Conservation (phyloP, 2,797 vertebrate species). For the Sebastes umbrosus region DNA sequence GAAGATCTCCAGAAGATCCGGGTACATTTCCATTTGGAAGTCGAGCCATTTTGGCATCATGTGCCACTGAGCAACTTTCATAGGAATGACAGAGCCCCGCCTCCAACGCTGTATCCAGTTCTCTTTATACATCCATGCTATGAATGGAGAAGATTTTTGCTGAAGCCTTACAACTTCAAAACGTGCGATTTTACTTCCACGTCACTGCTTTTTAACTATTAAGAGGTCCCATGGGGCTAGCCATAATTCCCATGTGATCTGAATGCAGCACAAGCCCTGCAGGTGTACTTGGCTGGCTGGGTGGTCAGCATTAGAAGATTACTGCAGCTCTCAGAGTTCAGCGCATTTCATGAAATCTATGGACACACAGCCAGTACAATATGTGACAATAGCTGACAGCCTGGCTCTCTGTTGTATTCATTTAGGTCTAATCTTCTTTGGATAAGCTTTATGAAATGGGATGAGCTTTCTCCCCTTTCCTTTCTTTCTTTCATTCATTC, state of each 20-base stretch:
- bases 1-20: too few relatives aligned
- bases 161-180: not conserved
- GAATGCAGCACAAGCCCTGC: not conserved
- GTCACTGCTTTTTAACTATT: not conserved
- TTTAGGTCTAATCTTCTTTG: slow-evolving; percentile 30
- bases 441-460: slow-evolving; percentile 23
- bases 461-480: slow-evolving; percentile 3
- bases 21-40: too few relatives aligned
- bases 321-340: not conserved
- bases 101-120: too few relatives aligned
- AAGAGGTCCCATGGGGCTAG: not conserved
- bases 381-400: not conserved
- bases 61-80: too few relatives aligned
- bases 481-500: slow-evolving; percentile 14
- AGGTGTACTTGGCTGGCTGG: not conserved
- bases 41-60: too few relatives aligned
- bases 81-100: too few relatives aligned
- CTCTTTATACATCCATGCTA: too few relatives aligned
- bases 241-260: not conserved
- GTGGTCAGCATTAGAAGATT: not conserved
- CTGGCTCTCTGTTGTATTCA: not conserved
- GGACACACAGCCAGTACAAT: not conserved
- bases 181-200: not conserved
- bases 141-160: not conserved
- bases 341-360: not conserved